phyloP scores from a whole-genome alignment of 2,797 vertebrate genomes.

The Miichthys miiuy region DNA sequence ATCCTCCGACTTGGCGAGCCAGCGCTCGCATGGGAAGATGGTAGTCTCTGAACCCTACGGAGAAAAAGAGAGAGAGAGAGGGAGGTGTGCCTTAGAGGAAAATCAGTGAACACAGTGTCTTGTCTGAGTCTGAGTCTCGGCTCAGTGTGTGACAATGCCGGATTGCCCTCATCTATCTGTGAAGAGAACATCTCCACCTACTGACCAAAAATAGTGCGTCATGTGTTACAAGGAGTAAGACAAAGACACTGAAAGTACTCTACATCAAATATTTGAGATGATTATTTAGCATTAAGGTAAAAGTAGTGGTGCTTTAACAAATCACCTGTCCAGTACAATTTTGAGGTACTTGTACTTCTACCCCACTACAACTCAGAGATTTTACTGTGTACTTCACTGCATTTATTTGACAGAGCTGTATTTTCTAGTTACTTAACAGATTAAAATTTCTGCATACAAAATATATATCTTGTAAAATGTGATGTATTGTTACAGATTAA shows the following conservation, averaged over 20 bases:
- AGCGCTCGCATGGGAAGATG: constrained; percentile 94
- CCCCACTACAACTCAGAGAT: background rate
- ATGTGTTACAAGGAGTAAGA: constrained; percentile 6
- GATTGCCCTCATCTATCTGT: background rate
- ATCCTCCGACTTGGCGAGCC: constrained; percentile 96
- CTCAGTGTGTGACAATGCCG: background rate
- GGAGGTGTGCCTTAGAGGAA: background rate
- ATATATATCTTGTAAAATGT: background rate
- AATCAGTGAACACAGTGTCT: constrained; percentile 1
- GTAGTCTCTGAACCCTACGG: constrained; percentile 93
- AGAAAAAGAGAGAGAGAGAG: background rate
- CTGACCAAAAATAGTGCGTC: constrained; percentile 53
- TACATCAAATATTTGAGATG: background rate
- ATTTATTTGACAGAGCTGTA: background rate
- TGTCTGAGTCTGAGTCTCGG: background rate
- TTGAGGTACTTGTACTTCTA: background rate
- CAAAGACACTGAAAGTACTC: background rate
- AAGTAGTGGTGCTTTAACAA: background rate
- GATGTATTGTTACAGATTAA: background rate
- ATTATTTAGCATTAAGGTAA: background rate
- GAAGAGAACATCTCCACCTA: constrained; percentile 72
- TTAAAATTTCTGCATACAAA: background rate
- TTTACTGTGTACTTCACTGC: background rate
- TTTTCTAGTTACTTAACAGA: background rate
- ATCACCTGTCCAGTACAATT: background rate